These are phyloP conservation scores for Mycetomoellerius zeteki DNA, from an alignment of 1,140 invertebrate genomes.

Conservation along the genomic window DNA sequence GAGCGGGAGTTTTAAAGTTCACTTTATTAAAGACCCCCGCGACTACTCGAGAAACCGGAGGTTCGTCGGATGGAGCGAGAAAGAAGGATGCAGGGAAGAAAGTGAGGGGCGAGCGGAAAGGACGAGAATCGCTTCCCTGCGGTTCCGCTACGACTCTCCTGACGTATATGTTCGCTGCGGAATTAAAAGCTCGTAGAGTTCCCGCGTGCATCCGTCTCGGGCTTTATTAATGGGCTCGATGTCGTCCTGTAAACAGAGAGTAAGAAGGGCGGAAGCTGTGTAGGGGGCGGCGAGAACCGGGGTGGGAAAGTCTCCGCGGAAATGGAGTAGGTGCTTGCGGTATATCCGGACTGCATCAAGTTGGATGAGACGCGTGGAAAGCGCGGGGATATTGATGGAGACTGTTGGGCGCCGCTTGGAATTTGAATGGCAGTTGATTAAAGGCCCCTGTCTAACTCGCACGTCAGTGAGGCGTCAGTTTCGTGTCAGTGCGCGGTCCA, in stretches of 20 bases:
- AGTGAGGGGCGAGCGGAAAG: neutral
- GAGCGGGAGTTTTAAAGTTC: conserved; percentile 82
- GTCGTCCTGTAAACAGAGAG: conserved; percentile 62
- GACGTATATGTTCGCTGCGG: conserved; percentile 75
- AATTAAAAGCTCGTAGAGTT: conserved; percentile 80
- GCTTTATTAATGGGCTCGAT: conserved; percentile 74
- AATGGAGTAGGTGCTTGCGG: conserved; percentile 55
- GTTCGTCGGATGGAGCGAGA: neutral
- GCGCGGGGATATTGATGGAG: conserved; percentile 57
- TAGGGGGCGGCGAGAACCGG: neutral
- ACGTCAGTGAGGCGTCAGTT: conserved; percentile 56
- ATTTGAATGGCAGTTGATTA: conserved; percentile 66
- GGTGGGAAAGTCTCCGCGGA: conserved; percentile 28
- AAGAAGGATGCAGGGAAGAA: conserved; percentile 27
- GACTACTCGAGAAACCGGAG: conserved; percentile 71
- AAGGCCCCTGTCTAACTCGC: conserved; percentile 46
- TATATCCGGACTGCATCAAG: conserved; percentile 55
- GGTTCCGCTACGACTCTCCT: conserved; percentile 65
- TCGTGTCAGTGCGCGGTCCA: conserved; percentile 49
- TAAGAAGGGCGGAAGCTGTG: conserved; percentile 14
- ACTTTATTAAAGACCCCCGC: conserved; percentile 83
- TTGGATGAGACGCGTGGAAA: conserved; percentile 56
- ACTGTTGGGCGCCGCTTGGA: conserved; percentile 57
- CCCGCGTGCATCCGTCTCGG: conserved; percentile 72
- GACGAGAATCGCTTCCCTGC: conserved; percentile 63